Evolutionary conservation across 2,797 vertebrate species (phyloP), one percentile per base, ranked within the genome.

Genomic region (Moxostoma hubbsi): DNA sequence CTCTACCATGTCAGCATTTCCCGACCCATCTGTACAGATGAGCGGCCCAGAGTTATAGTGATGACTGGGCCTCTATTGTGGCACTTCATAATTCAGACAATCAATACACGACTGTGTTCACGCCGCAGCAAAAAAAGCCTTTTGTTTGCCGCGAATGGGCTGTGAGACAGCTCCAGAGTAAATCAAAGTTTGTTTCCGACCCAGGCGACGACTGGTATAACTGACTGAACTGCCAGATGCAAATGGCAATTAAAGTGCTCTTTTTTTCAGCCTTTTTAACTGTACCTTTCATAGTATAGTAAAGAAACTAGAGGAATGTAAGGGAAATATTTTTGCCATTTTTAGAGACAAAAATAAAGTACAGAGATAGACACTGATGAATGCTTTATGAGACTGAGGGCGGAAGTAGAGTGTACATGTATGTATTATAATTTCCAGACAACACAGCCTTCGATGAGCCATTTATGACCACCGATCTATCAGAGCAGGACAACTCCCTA

Each of bases 41-140:
- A 51, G 15, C 9, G 15, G 47, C 13, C 61, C 66, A 78, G 76
- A 81, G 62, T 85, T 82, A 82, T 81, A 67, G 65, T 80, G 81
- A 81, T 81, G 81, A 84, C 55, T 61, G 61, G 72, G 16, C 65
- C 13, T 59, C 47, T 50, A 50, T 80, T 75, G 80, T 78, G 62
- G 71, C 63, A 67, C 76, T 80, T 79, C 61, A 81, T 83, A 81
- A 81, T 62, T 67, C 12, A 63, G 46, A 47, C 66, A 72, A 83
- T 84, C 81, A 71, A 86, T 86, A 86, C 55, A 45, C 50, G 64
- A 70, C 16, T 59, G 55, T 18, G 9, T 63, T 80, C 65, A 62
- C 47, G 54, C 71, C 54, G 66, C 78, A 58, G 81, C 67, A 73
- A 64, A 49, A 76, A 77, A 51, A 51, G 51, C 50, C 61, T 74